These are phyloP conservation scores for Eira barbara DNA, from an alignment of 2,113 vertebrate species.

Conservation along the genomic window DNA sequence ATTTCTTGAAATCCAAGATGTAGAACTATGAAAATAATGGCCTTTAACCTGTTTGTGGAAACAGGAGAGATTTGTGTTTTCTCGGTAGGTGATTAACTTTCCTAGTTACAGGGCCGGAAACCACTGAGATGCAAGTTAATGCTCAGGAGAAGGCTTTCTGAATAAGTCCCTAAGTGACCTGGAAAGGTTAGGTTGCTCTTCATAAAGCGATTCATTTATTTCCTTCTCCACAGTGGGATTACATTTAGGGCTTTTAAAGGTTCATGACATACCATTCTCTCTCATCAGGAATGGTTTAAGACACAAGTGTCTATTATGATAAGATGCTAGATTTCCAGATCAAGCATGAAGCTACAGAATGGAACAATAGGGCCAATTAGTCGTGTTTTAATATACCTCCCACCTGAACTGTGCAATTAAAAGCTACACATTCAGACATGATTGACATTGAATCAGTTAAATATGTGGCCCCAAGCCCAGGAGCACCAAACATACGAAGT, in stretches of 20 bases:
- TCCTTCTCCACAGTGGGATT: neutral
- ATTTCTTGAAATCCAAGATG: neutral
- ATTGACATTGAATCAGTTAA: neutral
- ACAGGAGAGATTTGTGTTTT: slow-evolving; percentile 5
- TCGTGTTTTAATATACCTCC: neutral
- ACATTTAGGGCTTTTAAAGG: neutral
- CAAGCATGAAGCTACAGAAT: neutral
- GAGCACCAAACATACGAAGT: neutral
- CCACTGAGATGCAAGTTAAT: neutral
- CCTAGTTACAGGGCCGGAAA: neutral
- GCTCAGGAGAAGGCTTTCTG: slow-evolving; percentile 2
- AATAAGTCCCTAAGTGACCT: neutral
- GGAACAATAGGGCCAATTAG: neutral
- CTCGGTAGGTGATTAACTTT: slow-evolving; percentile 9
- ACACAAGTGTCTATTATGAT: slow-evolving; percentile 6
- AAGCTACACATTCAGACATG: neutral
- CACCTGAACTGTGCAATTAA: neutral
- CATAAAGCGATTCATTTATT: neutral
- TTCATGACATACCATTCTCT: neutral
- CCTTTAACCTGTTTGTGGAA: slow-evolving; percentile 11
- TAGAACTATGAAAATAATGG: neutral
- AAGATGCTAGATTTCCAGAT: neutral
- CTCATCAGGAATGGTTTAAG: neutral
- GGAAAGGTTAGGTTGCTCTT: neutral
- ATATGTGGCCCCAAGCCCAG: neutral